Evolutionary conservation across 2,797 vertebrate genomes (phyloP).

Genomic region (Macropus fuliginosus): DNA sequence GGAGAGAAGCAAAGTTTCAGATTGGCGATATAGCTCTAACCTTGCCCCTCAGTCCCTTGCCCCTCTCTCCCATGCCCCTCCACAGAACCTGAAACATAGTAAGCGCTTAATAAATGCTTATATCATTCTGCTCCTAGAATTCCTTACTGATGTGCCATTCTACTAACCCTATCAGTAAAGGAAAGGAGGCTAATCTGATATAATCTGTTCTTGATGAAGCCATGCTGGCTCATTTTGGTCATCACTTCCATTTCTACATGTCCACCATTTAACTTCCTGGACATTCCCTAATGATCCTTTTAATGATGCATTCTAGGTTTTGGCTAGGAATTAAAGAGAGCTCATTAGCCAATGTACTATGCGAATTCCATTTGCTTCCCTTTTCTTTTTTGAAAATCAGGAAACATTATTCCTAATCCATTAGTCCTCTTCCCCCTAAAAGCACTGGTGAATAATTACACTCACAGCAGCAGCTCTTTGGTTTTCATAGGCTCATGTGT

Average conservation of each 20-base stretch:
- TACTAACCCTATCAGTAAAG: background rate
- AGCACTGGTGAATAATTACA: background rate
- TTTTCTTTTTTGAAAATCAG: background rate
- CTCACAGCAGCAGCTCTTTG: background rate
- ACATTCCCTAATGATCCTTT: background rate
- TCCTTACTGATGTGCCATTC: background rate
- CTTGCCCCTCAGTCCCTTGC: background rate
- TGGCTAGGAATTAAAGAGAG: background rate
- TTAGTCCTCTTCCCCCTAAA: background rate
- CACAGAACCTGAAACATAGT: background rate
- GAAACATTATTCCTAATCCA: background rate
- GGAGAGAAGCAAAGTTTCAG: slow-evolving; percentile 3
- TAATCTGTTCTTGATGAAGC: background rate
- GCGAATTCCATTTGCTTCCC: background rate
- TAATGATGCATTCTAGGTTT: background rate
- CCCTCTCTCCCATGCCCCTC: too few species aligned
- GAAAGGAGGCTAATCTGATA: background rate
- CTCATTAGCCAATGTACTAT: background rate
- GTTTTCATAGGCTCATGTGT: background rate
- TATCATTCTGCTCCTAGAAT: background rate
- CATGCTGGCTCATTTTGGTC: background rate
- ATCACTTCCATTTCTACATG: background rate
- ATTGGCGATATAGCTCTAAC: background rate
- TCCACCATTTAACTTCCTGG: background rate
- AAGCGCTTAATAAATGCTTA: background rate